These are phyloP conservation scores for Semotilus atromaculatus DNA, from an alignment of 2,797 vertebrate species.

Conservation along the genomic window DNA sequence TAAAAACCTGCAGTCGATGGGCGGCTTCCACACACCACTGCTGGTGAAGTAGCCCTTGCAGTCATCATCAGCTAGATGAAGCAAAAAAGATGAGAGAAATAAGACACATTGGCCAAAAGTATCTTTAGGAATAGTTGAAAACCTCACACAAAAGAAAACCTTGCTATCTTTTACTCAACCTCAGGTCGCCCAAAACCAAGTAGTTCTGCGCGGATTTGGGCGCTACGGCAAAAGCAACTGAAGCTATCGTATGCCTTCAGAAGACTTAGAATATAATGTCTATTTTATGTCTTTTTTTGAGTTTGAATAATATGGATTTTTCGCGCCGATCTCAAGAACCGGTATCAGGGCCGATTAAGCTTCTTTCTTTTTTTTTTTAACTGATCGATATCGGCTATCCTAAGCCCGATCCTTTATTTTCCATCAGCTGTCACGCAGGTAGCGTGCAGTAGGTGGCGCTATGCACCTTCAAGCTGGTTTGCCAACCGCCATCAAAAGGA, in stretches of 20 bases:
- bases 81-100: background rate
- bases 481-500: too few species aligned
- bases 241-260: background rate
- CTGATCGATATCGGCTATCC: too few species aligned
- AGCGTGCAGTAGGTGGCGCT: too few species aligned
- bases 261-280: background rate
- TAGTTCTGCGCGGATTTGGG: background rate
- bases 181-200: background rate
- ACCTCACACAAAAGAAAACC: background rate
- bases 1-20: accelerated
- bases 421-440: too few species aligned
- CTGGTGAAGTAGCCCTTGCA: constrained; percentile 55
- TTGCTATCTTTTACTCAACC: background rate
- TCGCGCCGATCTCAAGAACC: too few species aligned
- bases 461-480: background rate
- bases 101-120: background rate
- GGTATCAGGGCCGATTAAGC: background rate
- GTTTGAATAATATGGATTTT: background rate
- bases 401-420: too few species aligned
- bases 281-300: background rate
- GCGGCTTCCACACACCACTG: accelerated
- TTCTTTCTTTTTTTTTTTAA: too few species aligned
- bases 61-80: constrained; percentile 13
- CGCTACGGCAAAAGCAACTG: background rate
- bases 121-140: background rate